A percentile compares a stretch with the other conserved stretches of the same genome.
Conservation (phyloP, 2,888 invertebrate genomes). For the Antheraea assamensis region DNA sequence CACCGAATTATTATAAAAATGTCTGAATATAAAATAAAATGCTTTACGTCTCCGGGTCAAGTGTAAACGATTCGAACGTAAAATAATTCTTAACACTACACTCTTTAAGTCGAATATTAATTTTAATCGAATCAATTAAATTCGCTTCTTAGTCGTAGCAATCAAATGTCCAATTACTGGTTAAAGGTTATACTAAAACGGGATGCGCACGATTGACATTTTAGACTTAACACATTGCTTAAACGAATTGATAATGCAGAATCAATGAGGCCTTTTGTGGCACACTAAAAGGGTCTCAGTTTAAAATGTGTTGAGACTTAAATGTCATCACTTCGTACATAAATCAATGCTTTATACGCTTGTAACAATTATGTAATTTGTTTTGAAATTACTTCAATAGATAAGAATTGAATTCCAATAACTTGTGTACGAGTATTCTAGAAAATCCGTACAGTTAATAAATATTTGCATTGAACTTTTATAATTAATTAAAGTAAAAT, state of each 20-base stretch:
- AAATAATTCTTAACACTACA: conserved; percentile 3
- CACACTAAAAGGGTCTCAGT: conserved; percentile 1
- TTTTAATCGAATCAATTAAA: conserved; percentile 13
- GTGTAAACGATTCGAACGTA: neutral
- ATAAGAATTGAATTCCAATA: neutral
- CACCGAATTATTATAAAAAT: conserved; percentile 18
- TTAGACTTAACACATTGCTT: conserved; percentile 38
- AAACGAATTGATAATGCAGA: conserved; percentile 32
- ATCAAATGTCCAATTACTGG: conserved; percentile 35
- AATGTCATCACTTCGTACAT: neutral
- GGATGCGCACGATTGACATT: conserved; percentile 50
- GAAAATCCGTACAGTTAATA: no score
- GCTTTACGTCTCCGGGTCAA: conserved; percentile 12
- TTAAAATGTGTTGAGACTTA: neutral
- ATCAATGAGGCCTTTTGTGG: conserved; percentile 15
- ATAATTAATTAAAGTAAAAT: neutral
- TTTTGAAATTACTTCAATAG: neutral
- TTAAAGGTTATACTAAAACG: conserved; percentile 39
- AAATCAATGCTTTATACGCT: neutral
- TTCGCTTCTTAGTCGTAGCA: conserved; percentile 24
- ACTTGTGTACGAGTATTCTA: neutral
- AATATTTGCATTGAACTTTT: neutral
- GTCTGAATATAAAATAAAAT: conserved; percentile 12
- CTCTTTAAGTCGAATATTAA: conserved; percentile 5
- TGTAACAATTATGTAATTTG: neutral